These are phyloP conservation scores for Eilema caniola DNA, from an alignment of 2,888 invertebrate species.

Conservation along the genomic window DNA sequence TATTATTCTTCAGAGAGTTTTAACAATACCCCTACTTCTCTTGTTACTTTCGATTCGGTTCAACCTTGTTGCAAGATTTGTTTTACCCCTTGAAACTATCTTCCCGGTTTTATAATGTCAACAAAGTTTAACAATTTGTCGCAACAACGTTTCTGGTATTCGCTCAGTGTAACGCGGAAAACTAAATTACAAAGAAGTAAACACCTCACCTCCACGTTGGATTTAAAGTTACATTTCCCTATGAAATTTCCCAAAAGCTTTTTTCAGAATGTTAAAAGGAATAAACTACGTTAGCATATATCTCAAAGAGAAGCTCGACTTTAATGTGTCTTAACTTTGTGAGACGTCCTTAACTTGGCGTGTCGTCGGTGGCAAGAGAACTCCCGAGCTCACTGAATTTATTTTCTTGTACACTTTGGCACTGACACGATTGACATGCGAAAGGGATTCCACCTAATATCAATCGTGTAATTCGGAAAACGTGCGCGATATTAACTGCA, in stretches of 20 bases:
- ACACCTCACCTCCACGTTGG: neutral
- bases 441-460: neutral
- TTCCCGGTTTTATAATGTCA: neutral
- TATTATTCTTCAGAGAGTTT: neutral
- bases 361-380: neutral
- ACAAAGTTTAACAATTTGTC: neutral
- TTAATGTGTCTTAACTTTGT: conserved; percentile 40
- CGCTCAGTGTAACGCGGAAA: neutral
- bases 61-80: neutral
- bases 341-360: conserved; percentile 30
- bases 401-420: neutral
- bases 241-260: conserved; percentile 13
- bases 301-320: conserved; percentile 29
- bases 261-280: conserved; percentile 16
- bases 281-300: conserved; percentile 29
- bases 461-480: neutral
- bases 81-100: neutral
- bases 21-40: neutral
- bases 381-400: conserved; percentile 14
- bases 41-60: neutral
- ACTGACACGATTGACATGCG: neutral
- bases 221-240: conserved; percentile 6
- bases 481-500: neutral
- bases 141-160: neutral
- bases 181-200: neutral